phyloP scores from a whole-genome alignment of 1,140 invertebrate genomes.

The Schlechtendalia chinensis region DNA sequence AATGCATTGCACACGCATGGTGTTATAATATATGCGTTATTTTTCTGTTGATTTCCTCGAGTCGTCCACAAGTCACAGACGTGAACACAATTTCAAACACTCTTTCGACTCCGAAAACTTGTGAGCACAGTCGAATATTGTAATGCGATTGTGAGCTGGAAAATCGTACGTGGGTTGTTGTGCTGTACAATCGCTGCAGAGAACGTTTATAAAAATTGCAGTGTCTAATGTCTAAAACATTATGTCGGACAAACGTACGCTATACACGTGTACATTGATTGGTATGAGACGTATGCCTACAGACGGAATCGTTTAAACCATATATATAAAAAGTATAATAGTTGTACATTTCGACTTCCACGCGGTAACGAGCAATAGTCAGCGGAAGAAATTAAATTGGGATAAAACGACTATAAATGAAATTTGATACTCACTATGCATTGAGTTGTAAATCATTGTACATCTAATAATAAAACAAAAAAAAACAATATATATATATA shows the following conservation, averaged over 20 bases:
- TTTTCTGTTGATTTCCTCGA: conserved; percentile 4
- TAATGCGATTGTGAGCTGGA: background rate
- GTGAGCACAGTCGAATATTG: background rate
- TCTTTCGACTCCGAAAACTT: background rate
- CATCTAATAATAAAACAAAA: conserved; percentile 2
- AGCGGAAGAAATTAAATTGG: background rate
- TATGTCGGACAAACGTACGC: background rate
- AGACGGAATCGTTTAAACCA: background rate
- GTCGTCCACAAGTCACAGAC: background rate
- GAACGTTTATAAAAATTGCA: background rate
- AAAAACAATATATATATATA: background rate
- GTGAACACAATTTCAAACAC: background rate
- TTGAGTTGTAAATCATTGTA: conserved; percentile 22
- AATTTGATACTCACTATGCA: background rate
- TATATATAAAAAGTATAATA: background rate
- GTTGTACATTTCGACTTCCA: background rate
- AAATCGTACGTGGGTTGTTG: background rate
- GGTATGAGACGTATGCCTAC: background rate
- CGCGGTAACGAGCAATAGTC: background rate
- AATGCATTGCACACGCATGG: too few relatives aligned
- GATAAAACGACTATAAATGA: background rate
- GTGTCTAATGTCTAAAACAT: background rate
- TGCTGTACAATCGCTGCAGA: background rate
- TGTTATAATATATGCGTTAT: background rate
- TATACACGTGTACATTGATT: background rate